Evolutionary conservation across 2,797 vertebrate genomes (phyloP).

Genomic region (Arnoldichthys spilopterus): DNA sequence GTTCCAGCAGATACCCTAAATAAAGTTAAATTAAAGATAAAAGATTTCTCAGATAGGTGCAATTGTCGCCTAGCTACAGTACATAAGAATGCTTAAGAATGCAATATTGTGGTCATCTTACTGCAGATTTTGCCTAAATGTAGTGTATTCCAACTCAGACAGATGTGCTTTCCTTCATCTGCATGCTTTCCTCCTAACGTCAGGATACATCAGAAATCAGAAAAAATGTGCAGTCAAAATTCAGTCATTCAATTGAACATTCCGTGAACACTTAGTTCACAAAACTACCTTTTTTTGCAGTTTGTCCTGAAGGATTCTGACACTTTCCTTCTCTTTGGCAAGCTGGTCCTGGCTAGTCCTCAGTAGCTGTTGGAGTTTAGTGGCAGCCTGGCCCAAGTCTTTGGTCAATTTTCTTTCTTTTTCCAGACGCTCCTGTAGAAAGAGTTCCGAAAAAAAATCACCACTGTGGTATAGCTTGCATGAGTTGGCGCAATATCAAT

Average conservation of each 20-base stretch:
- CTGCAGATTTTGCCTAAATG: conserved; percentile 93
- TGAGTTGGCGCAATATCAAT: not conserved
- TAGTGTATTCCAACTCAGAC: conserved; percentile 84
- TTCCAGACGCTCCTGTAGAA: conserved; percentile 86
- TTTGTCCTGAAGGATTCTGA: conserved; percentile 85
- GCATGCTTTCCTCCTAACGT: conserved; percentile 81
- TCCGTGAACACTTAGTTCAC: not conserved
- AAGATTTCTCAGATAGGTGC: conserved; percentile 71
- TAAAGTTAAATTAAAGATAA: conserved; percentile 64
- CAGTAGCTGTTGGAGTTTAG: conserved; percentile 90
- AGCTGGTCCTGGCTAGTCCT: conserved; percentile 89
- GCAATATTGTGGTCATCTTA: conserved; percentile 84
- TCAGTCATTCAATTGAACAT: not conserved
- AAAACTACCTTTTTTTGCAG: conserved; percentile 79
- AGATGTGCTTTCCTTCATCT: conserved; percentile 90
- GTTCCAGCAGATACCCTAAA: conserved; percentile 67
- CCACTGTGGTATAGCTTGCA: not conserved
- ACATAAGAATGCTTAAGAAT: conserved; percentile 85
- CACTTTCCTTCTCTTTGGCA: conserved; percentile 85
- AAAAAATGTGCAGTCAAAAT: not conserved
- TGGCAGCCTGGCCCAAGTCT: conserved; percentile 89
- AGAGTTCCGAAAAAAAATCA: not conserved
- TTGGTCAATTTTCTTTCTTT: conserved; percentile 93
- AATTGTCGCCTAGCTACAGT: conserved; percentile 80
- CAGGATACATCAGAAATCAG: conserved; percentile 3